Evolutionary conservation across 2,113 vertebrate genomes (phyloP), one percentile per base, ranked within the genome.

Genomic region (Oreochromis spilurus): DNA sequence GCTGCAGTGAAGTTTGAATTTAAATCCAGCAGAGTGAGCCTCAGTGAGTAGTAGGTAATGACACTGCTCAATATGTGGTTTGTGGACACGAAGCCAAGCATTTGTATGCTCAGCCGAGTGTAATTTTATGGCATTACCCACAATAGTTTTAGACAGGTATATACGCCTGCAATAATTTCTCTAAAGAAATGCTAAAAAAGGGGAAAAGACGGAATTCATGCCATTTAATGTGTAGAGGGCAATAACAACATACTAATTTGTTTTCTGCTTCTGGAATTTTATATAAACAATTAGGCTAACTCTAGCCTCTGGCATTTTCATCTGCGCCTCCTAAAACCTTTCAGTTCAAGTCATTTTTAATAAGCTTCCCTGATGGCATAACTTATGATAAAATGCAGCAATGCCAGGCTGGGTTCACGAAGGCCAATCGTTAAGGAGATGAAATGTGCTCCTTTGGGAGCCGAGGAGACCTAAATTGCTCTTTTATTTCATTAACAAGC

Each of bases 401-500:
- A 87, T 79, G 82, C 81, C 4, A 58, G 82, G 81, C 31, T 2
- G 36, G 87, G 93, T 94, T 96, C 92, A 92, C 2, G 3, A 82
- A 82, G 89, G 88, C 81, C 90, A 89, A 87, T 90, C 88, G 79
- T 95, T 94, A 95, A 96, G 88, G 82, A 95, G 93, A 95, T 93
- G 83, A 85, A 92, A 94, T 95, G 87, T 88, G 92, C 58, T 96
- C 94, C 80, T 80, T 81, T 24, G 89, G 88, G 92, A 94, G 89
- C 21, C 2, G 12, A 84, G 86, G 10, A 86, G 87, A 83, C 45
- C 83, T 89, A 93, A 95, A 96, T 95, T 93, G 93, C 93, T 95
- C 94, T 90, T 94, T 93, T 92, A 94, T 94, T 94, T 95, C 90
- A 94, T 96, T 96, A 95, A 93, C 90, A 92, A 92, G 95, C 91